Evolutionary conservation across 2,113 vertebrate genomes (phyloP), one percentile per base, ranked within the genome.

Genomic region (Hemiprocne comata): DNA sequence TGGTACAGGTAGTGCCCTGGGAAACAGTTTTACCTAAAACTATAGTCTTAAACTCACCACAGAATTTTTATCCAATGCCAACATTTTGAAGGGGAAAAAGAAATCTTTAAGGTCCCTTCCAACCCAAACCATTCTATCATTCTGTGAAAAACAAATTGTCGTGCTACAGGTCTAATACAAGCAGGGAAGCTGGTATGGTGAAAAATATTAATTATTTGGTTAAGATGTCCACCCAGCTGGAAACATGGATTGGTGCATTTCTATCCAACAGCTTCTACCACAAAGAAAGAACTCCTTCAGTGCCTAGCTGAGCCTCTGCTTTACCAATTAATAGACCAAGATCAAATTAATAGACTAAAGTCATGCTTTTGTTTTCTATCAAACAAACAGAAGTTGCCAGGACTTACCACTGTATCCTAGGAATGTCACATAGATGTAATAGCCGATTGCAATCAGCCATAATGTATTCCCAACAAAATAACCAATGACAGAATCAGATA

Each of bases 361-460:
- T 42, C 8, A 38, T 1, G 3, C n/a, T 54, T 17, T 58, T 61
- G 11, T 2, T 71, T 85, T 62, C 19, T 76, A 50, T 70, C 44
- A 55, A 60, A 64, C 4, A 42, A 66, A 42, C 4, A 57, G 57
- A 38, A 60, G 48, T 15, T 64, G 40, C n/a, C 1, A 1, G 44
- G 71, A 98, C 98, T 98, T 93, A 99, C 99, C 99, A 21, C 98
- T 99, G 96, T 99, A 99, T 34, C 99, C 99, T 38, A 99, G 98
- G 97, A 99, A 99, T 40, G 99, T 99, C 94, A 99, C 99, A 29
- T 99, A 99, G 89, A 99, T 97, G 89, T 99, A 99, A 95, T 99
- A 99, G 92, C 99, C 96, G 1, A 99, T 99, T 24, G 99, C 99
- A 74, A 99, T 97, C 87, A 99, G 95, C 99, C 99, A 99, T 67